A percentile compares a stretch with the other conserved stretches of the same genome.
phyloP scores from a whole-genome alignment of 2,797 vertebrate species.

The Acanthurus leucopareius region DNA sequence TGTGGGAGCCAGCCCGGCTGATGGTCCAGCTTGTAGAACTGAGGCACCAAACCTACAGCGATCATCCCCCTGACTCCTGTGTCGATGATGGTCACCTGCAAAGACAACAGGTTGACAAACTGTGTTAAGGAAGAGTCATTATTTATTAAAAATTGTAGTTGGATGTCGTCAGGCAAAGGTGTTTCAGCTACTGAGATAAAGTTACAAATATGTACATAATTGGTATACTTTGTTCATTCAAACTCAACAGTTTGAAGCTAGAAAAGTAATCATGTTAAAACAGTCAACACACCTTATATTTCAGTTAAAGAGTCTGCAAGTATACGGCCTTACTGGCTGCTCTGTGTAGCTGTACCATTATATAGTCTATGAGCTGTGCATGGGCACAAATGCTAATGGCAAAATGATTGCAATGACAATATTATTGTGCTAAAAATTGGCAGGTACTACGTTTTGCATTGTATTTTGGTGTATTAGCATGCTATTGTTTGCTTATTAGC shows the following conservation, averaged over 20 bases:
- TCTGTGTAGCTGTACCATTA: not conserved
- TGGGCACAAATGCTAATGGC: constrained; percentile 6
- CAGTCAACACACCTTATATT: not conserved
- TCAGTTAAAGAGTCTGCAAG: not conserved
- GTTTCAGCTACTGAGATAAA: constrained; percentile 10
- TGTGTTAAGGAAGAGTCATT: not conserved
- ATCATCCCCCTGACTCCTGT: constrained; percentile 96
- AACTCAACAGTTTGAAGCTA: not conserved
- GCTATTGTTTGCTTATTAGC: not conserved
- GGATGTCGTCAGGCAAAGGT: not conserved
- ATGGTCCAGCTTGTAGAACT: constrained; percentile 95
- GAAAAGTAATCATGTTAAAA: not conserved
- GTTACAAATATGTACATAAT: not conserved
- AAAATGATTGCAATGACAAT: not conserved
- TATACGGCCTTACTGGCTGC: not conserved
- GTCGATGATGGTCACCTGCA: constrained; percentile 94
- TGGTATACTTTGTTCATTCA: not conserved
- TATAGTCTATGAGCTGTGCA: too few relatives aligned
- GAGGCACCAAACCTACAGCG: constrained; percentile 94
- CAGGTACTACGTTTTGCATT: constrained; percentile 1
- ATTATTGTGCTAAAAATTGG: not conserved
- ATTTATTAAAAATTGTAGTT: not conserved
- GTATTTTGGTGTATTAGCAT: not conserved
- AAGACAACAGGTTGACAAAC: constrained; percentile 17
- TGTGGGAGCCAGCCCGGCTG: constrained; percentile 95